phyloP scores from a whole-genome alignment of 37 sponge, comb jelly and placozoan species.

The Ephydatia muelleri region DNA sequence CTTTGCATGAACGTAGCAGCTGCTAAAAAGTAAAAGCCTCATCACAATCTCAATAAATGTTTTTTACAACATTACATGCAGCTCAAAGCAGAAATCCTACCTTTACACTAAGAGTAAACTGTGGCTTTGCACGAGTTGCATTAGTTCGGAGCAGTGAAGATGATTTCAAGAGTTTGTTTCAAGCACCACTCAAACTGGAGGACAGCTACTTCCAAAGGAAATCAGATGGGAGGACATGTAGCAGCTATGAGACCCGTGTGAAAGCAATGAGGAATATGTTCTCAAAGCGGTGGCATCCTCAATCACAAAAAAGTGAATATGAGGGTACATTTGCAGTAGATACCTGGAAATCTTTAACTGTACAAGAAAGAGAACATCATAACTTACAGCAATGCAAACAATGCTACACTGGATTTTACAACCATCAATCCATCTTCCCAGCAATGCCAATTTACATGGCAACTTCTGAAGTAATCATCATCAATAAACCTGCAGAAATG shows the following conservation, averaged over 20 bases:
- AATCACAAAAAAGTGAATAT: neutral
- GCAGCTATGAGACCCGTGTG: neutral
- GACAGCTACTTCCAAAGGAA: neutral
- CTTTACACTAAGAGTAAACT: neutral
- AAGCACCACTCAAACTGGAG: neutral
- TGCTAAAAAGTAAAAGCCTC: neutral
- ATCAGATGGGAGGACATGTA: neutral
- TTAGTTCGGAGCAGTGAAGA: neutral
- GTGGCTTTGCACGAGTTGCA: neutral
- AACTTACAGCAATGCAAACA: neutral
- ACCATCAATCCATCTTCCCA: neutral
- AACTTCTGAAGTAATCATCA: neutral
- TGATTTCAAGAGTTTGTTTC: neutral
- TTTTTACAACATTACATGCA: neutral
- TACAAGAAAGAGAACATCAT: conserved; percentile 13
- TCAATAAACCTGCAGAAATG: neutral
- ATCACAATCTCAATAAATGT: neutral
- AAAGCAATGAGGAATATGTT: neutral
- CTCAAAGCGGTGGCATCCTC: conserved; percentile 7
- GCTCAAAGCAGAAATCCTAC: neutral
- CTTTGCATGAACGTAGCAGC: neutral
- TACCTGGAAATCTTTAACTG: conserved; percentile 9
- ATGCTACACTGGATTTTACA: neutral
- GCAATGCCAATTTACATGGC: neutral
- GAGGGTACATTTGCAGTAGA: conserved; percentile 19